A percentile compares a stretch with the other conserved stretches of the same genome.
Evolutionary conservation across 2,797 vertebrate genomes (phyloP).

Genomic region (Sebastes dallii): DNA sequence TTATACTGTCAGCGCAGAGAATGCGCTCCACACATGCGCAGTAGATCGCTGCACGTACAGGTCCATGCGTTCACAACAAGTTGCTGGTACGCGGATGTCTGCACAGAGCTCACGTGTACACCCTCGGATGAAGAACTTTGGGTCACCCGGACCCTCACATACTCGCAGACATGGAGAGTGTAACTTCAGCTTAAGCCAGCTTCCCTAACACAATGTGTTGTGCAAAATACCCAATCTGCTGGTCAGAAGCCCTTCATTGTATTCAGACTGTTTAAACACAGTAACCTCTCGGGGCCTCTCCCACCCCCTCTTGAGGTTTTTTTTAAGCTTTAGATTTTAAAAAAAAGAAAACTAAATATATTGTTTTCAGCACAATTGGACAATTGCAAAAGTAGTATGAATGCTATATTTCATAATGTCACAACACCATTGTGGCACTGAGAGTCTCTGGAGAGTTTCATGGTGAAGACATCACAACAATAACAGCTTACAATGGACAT

Average conservation of each 20-base stretch:
- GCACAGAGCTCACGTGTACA: too few relatives aligned
- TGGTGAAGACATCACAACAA: constrained; percentile 21
- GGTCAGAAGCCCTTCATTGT: neutral
- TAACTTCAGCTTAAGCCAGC: neutral
- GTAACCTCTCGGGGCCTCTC: neutral
- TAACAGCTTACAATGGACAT: constrained; percentile 9
- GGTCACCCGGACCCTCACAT: too few relatives aligned
- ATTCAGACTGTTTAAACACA: neutral
- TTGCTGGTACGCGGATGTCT: too few relatives aligned
- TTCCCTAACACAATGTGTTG: neutral
- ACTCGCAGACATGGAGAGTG: too few relatives aligned
- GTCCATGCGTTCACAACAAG: too few relatives aligned
- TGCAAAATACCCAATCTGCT: neutral
- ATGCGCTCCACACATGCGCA: neutral
- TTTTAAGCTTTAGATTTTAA: neutral
- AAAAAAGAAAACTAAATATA: neutral
- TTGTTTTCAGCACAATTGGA: neutral
- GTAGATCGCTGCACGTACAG: neutral
- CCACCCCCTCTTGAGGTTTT: neutral
- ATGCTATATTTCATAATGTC: constrained; percentile 15
- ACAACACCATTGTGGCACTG: neutral
- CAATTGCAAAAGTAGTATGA: neutral
- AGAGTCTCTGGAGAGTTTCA: constrained; percentile 13
- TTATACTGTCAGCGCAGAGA: neutral
- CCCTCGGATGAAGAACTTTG: too few relatives aligned